Conservation (phyloP, 2,888 invertebrate genomes). For the Stenichneumon culpator region DNA sequence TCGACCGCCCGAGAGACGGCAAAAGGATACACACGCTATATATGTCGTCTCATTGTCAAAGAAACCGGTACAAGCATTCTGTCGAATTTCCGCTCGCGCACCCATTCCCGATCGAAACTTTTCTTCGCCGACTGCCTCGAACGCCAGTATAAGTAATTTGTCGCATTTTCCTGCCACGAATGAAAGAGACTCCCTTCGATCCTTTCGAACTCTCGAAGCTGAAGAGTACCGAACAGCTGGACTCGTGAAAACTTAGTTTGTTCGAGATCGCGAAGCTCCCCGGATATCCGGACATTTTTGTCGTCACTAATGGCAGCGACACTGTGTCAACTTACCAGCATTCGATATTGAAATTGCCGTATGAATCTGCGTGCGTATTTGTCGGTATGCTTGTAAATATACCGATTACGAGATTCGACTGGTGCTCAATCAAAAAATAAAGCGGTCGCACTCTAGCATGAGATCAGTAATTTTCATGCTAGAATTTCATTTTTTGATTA, state of each 20-base stretch:
- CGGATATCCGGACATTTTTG: background rate
- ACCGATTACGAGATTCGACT: no score
- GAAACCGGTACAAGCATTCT: background rate
- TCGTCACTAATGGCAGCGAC: background rate
- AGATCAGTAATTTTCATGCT: no score
- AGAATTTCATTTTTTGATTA: no score
- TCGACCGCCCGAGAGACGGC: background rate
- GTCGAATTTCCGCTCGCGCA: conserved; percentile 21
- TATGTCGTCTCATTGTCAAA: conserved; percentile 7
- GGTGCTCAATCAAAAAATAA: no score
- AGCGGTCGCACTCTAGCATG: no score
- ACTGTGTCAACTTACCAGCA: background rate
- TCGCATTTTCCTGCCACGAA: background rate
- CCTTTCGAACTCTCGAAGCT: background rate
- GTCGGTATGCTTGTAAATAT: no score
- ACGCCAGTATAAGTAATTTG: background rate
- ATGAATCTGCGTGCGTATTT: background rate
- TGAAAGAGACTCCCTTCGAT: background rate
- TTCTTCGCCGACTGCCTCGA: background rate
- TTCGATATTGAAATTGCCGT: background rate
- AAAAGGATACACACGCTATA: background rate
- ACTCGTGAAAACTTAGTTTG: background rate
- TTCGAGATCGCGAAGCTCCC: background rate
- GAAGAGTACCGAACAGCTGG: background rate
- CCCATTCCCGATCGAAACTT: conserved; percentile 1